phyloP scores from a whole-genome alignment of 2,797 vertebrate species.

The Anguilla marmorata region DNA sequence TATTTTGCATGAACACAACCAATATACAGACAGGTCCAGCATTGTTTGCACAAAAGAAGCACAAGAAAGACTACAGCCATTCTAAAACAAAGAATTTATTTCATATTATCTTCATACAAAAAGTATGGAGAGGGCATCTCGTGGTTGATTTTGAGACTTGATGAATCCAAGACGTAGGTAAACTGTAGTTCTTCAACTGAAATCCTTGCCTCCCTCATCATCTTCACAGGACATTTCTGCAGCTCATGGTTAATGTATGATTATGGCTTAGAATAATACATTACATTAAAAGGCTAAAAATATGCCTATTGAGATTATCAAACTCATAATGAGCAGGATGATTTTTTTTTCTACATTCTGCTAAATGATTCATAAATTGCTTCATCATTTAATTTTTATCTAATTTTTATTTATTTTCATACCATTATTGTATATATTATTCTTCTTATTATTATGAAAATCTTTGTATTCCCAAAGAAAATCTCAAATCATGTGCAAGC shows the following conservation, averaged over 20 bases:
- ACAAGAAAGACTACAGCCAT: too few relatives aligned
- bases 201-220: too few relatives aligned
- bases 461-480: constrained; percentile 32
- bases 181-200: too few relatives aligned
- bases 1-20: too few relatives aligned
- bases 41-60: too few relatives aligned
- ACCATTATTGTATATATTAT: neutral
- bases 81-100: too few relatives aligned
- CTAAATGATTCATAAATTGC: neutral
- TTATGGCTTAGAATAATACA: neutral
- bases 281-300: neutral
- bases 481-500: constrained; percentile 35
- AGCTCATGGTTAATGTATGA: neutral
- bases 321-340: constrained; percentile 35
- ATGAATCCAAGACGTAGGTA: too few relatives aligned
- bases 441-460: constrained; percentile 28
- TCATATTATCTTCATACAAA: too few relatives aligned
- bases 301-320: constrained; percentile 52
- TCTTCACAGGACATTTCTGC: neutral
- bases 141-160: too few relatives aligned
- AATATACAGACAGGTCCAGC: too few relatives aligned
- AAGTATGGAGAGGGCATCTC: too few relatives aligned
- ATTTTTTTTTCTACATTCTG: neutral
- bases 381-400: neutral
- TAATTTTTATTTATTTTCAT: too few relatives aligned